Evolutionary conservation across 2,797 vertebrate species (phyloP).

Genomic region (Scolopax bukidnonensis): DNA sequence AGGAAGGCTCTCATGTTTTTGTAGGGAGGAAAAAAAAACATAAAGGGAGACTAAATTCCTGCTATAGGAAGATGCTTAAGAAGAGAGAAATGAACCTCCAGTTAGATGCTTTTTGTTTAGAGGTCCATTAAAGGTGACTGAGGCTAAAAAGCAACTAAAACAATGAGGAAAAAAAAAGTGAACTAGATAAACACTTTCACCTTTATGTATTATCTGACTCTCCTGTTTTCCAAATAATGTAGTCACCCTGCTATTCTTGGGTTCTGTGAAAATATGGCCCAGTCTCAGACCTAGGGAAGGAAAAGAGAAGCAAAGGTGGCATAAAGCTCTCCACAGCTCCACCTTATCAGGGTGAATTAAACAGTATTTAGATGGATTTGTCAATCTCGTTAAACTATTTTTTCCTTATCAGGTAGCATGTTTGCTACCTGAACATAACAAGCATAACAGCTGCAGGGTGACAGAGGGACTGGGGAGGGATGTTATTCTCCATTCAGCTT

Average conservation of each 20-base stretch:
- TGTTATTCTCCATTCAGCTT: background rate
- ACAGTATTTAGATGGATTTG: background rate
- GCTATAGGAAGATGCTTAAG: background rate
- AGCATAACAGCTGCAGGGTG: background rate
- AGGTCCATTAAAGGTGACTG: background rate
- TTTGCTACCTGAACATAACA: background rate
- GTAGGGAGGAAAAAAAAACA: background rate
- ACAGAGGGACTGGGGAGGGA: background rate
- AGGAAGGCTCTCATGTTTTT: background rate
- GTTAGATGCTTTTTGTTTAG: background rate
- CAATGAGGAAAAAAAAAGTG: background rate
- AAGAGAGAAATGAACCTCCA: background rate
- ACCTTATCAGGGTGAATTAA: background rate
- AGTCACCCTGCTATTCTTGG: background rate
- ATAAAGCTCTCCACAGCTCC: background rate
- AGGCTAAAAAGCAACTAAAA: slow-evolving; percentile 9
- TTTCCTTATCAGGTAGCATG: background rate
- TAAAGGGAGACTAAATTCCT: background rate
- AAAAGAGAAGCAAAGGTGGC: background rate
- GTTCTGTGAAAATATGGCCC: background rate
- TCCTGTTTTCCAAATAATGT: background rate
- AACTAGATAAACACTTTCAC: background rate
- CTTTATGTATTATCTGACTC: background rate
- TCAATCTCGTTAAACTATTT: background rate
- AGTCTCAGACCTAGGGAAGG: background rate